Evolutionary conservation across 2,888 invertebrate genomes (phyloP).

Genomic region (Dolichopus griseipennis): DNA sequence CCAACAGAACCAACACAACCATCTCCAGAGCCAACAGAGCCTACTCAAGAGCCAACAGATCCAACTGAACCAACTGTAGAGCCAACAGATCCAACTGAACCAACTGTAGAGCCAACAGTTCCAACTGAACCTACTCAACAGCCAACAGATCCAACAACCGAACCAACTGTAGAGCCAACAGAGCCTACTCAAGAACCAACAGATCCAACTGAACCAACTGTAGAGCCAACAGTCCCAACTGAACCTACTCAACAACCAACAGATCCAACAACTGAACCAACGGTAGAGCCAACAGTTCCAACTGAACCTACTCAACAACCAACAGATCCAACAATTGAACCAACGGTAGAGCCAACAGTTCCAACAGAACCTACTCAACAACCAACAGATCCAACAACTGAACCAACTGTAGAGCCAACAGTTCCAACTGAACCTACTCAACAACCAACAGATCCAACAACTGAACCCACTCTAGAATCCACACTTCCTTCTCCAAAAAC

Average conservation of each 20-base stretch:
- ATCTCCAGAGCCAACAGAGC: constrained; percentile 10
- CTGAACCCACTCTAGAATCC: background rate
- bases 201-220: constrained; percentile 12
- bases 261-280: constrained; percentile 13
- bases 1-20: background rate
- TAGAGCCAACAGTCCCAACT: background rate
- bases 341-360: constrained; percentile 13
- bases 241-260: background rate
- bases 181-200: constrained; percentile 16
- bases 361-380: background rate
- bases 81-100: constrained; percentile 11
- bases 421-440: background rate
- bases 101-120: background rate
- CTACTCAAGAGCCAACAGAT: constrained; percentile 10
- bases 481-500: constrained; percentile 13
- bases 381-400: constrained; percentile 8
- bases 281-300: constrained; percentile 15
- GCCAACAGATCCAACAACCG: constrained; percentile 11
- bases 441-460: background rate
- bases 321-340: constrained; percentile 14
- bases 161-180: background rate
- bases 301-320: constrained; percentile 16
- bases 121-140: background rate
- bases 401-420: constrained; percentile 13
- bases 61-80: constrained; percentile 19